phyloP scores from a whole-genome alignment of 2,113 vertebrate species.

The Stomatorhinus ivindoensis region DNA sequence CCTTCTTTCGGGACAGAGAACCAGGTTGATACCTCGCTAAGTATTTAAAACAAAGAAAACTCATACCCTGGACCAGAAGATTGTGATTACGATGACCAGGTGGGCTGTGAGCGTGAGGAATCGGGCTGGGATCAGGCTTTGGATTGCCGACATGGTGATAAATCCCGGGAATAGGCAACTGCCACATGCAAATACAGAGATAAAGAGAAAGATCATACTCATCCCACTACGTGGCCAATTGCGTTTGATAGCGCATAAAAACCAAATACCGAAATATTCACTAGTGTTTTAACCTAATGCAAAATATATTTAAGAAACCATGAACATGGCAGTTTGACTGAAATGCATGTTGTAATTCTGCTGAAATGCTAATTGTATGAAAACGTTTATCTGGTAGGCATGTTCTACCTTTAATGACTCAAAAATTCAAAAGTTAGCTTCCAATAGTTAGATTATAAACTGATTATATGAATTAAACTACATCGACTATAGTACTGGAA shows the following conservation, averaged over 20 bases:
- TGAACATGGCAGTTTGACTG: neutral
- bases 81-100: constrained; percentile 77
- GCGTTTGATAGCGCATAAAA: neutral
- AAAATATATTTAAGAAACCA: neutral
- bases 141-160: constrained; percentile 59
- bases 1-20: constrained; percentile 7
- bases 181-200: neutral
- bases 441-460: neutral
- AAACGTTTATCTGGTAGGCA: neutral
- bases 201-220: neutral
- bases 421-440: neutral
- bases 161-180: neutral
- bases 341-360: neutral
- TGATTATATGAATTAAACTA: neutral
- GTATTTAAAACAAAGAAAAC: neutral
- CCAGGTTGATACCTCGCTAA: neutral
- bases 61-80: constrained; percentile 83
- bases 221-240: neutral
- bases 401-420: neutral
- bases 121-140: constrained; percentile 69
- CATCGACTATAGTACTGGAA: neutral
- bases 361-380: neutral
- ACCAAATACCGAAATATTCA: neutral
- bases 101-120: constrained; percentile 77
- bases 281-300: neutral